Conservation (phyloP, 2,888 invertebrate genomes). For the Pristionchus maxplancki region DNA sequence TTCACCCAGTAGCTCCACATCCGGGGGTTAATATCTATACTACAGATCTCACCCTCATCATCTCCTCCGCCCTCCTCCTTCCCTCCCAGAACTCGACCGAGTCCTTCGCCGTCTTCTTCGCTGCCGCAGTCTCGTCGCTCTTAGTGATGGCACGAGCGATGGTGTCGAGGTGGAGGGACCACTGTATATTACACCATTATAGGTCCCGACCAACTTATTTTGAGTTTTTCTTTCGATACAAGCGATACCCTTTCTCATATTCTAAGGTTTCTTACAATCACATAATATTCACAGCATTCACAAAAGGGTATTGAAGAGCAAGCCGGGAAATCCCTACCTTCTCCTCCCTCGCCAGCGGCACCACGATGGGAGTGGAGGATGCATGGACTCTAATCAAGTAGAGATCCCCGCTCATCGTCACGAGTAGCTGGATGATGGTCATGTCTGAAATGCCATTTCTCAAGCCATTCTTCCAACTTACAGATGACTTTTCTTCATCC, state of each 20-base stretch:
- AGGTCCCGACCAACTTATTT: no score
- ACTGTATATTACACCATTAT: no score
- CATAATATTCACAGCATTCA: no score
- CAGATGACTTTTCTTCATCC: no score
- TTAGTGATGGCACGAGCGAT: neutral
- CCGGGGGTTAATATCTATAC: no score
- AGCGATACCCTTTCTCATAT: neutral
- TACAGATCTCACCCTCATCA: constrained; percentile 49
- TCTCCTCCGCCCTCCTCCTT: constrained; percentile 36
- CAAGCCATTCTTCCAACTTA: no score
- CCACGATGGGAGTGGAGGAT: neutral
- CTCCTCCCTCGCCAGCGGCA: constrained; percentile 13
- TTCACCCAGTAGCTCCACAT: no score
- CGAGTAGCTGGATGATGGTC: constrained; percentile 20
- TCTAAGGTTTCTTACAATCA: no score
- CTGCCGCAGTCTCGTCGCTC: neutral
- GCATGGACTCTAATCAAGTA: constrained; percentile 6
- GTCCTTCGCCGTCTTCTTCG: neutral
- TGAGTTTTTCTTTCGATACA: no score
- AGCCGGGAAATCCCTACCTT: no score
- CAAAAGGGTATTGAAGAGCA: no score
- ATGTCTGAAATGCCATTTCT: constrained; percentile 47
- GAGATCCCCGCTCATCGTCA: neutral
- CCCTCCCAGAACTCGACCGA: constrained; percentile 41
- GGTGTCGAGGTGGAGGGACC: neutral